phyloP scores from a whole-genome alignment of 2,113 vertebrate genomes.

The Seriola quinqueradiata region DNA sequence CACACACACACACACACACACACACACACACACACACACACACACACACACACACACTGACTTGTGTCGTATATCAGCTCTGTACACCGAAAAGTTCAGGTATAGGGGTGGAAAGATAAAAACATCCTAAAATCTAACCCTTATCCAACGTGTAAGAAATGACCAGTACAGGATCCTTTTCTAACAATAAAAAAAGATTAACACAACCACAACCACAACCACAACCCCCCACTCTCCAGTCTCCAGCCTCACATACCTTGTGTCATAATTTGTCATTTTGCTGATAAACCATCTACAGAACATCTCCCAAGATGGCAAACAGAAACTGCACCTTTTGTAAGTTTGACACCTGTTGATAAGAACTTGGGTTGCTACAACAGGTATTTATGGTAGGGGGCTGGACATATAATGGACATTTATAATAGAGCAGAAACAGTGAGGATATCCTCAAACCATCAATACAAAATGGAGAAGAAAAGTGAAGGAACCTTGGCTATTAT shows the following conservation, averaged over 20 bases:
- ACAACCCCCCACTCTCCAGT: neutral
- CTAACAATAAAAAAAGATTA: neutral
- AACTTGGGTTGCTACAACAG: neutral
- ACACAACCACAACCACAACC: no score
- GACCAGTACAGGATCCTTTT: neutral
- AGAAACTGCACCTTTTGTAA: conserved; percentile 46
- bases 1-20: neutral
- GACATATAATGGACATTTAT: conserved; percentile 26
- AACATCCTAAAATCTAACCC: neutral
- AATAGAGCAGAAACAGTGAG: conserved; percentile 9
- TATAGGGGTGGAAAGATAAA: neutral
- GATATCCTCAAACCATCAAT: conserved; percentile 13
- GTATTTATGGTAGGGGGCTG: conserved; percentile 50
- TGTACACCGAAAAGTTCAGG: neutral
- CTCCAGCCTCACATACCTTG: conserved; percentile 37
- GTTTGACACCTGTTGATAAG: conserved; percentile 72
- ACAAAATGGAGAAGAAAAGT: conserved; percentile 51
- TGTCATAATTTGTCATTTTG: conserved; percentile 70
- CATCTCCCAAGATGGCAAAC: conserved; percentile 47
- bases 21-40: neutral
- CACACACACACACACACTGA: neutral
- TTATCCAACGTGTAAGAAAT: neutral
- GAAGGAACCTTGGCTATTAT: conserved; percentile 4
- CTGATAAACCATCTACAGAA: conserved; percentile 28
- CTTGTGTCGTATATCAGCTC: neutral